A percentile compares a stretch with the other conserved stretches of the same genome.
These are phyloP conservation scores for Anarsia innoxiella DNA, from an alignment of 2,888 invertebrate genomes.

Conservation along the genomic window DNA sequence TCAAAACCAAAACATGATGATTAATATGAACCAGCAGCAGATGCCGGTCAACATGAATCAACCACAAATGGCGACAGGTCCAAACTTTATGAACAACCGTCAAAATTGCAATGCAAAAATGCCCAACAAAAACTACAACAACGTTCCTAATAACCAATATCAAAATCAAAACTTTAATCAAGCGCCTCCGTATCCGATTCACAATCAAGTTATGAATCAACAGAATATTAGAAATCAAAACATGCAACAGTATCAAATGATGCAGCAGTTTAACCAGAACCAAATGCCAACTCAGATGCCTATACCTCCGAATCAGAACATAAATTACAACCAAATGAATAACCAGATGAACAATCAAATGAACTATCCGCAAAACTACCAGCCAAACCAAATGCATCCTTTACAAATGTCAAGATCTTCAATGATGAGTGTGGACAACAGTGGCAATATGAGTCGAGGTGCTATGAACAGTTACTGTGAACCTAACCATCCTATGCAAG, in stretches of 20 bases:
- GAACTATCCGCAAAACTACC: conserved; percentile 34
- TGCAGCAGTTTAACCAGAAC: conserved; percentile 54
- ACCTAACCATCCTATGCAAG: conserved; percentile 42
- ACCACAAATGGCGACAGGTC: conserved; percentile 20
- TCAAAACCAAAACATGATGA: conserved; percentile 43
- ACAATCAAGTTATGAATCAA: conserved; percentile 32
- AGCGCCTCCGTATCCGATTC: conserved; percentile 46
- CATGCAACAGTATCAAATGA: conserved; percentile 56
- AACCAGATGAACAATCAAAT: conserved; percentile 48
- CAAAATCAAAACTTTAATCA: conserved; percentile 54
- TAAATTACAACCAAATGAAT: conserved; percentile 49
- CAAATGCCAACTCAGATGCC: conserved; percentile 39
- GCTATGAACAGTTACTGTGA: conserved; percentile 58
- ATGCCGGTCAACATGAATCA: conserved; percentile 33
- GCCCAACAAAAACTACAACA: conserved; percentile 45
- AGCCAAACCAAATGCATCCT: conserved; percentile 52
- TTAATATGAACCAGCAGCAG: conserved; percentile 39
- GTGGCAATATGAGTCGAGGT: conserved; percentile 57
- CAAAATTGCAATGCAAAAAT: conserved; percentile 50
- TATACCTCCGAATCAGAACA: conserved; percentile 44
- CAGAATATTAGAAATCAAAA: conserved; percentile 48
- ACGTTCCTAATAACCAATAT: conserved; percentile 51
- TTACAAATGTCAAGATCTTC: conserved; percentile 66
- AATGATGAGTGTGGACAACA: conserved; percentile 66
- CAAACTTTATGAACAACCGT: conserved; percentile 42